Base-by-base conservation (phyloP, 2,113 vertebrate species). In the Thunnus thynnus region DNA sequence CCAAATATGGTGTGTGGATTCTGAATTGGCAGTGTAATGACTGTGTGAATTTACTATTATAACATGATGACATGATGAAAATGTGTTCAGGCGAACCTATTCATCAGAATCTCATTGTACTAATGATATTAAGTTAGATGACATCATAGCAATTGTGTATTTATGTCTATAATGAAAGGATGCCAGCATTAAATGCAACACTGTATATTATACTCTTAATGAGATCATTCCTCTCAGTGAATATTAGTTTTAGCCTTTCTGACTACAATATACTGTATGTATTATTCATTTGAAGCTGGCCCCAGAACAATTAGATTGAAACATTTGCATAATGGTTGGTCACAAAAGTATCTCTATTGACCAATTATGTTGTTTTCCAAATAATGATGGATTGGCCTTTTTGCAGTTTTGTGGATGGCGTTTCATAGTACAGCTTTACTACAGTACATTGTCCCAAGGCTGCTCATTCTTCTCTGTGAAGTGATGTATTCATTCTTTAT, bases 251-350 rank as follows among this genome's bases (percentile, higher is more conserved):
- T 60, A 79, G 79, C 60, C 66, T 65, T 60, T 72, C 54, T 86
- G 65, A 84, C 66, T 82, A 75, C 68, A 90, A 84, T 81, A 52
- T 70, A 82, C 60, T 82, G 52, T 78, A 90, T 94, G 84, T 66
- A 92, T 94, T 91, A 93, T 94, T 94, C 88, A 93, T 89, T 74
- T 82, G 76, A 90, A 79, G 77, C 51, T 75, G 78, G 77, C 74
- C 82, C 76, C 68, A 78, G 79, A 87, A 89, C 86, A 90, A 91
- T 91, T 85, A 86, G 69, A 88, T 82, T 69, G 13, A 41, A 70
- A 61, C 54, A 91, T 90, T 89, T 94, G 83, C 84, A 86, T 91
- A 93, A 93, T 90, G 84, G 77, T 87, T 58, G 77, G 78, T 89
- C 82, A 86, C 72, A 80, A 86, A 84, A 89, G 83, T 74, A 72